Conservation (phyloP, 2,888 invertebrate genomes). For the Napeogenes sylphis region DNA sequence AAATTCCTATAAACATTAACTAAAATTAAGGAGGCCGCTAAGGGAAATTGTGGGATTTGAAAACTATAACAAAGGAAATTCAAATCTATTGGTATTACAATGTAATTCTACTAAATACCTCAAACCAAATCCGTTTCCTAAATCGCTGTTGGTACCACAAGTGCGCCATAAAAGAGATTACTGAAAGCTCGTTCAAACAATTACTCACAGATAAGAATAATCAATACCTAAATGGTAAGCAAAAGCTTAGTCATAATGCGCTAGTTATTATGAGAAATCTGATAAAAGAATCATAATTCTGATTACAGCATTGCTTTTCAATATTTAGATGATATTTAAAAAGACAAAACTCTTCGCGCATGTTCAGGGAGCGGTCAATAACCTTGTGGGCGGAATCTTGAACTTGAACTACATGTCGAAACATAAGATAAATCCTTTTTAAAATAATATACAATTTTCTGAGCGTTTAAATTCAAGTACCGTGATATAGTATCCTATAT, state of each 20-base stretch:
- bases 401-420: constrained; percentile 67
- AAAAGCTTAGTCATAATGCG: constrained; percentile 24
- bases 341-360: constrained; percentile 47
- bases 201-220: constrained; percentile 54
- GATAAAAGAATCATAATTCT: background rate
- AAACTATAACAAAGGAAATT: no score
- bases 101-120: background rate
- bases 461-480: no score
- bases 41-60: no score
- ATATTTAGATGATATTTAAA: constrained; percentile 29
- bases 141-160: constrained; percentile 42
- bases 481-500: no score
- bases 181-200: constrained; percentile 55
- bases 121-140: constrained; percentile 43
- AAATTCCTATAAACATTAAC: constrained; percentile 9
- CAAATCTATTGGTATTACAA: no score
- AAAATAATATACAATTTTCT: background rate
- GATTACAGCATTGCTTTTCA: background rate
- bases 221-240: constrained; percentile 48
- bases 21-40: background rate
- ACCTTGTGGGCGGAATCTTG: constrained; percentile 61
- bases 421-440: constrained; percentile 30
- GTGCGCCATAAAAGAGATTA: constrained; percentile 55
- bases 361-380: constrained; percentile 63
- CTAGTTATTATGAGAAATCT: background rate